These are phyloP conservation scores for Gymnoscelis rufifasciata DNA, from an alignment of 2,888 invertebrate genomes.

Conservation along the genomic window DNA sequence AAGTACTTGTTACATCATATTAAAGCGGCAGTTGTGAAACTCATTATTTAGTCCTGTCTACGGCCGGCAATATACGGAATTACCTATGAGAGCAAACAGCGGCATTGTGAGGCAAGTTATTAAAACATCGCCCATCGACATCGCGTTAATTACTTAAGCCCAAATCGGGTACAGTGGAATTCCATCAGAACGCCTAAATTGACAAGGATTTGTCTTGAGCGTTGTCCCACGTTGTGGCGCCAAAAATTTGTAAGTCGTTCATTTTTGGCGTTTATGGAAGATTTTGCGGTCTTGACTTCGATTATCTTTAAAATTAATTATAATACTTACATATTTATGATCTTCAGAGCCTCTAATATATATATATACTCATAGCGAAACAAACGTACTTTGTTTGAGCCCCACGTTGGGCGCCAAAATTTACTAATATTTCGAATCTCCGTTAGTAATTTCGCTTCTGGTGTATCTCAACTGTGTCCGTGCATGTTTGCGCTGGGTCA, in stretches of 20 bases:
- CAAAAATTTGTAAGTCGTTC: too few species aligned
- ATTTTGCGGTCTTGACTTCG: too few species aligned
- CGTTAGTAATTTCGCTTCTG: constrained; percentile 11
- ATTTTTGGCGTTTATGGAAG: too few species aligned
- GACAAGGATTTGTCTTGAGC: background rate
- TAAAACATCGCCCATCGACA: constrained; percentile 58
- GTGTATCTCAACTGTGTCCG: constrained; percentile 13
- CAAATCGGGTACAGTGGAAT: constrained; percentile 35
- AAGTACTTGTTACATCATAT: background rate
- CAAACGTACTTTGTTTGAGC: too few species aligned
- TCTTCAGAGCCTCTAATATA: too few species aligned
- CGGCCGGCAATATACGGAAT: constrained; percentile 20
- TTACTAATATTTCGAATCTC: background rate
- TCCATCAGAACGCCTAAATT: constrained; percentile 7
- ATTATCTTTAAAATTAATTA: too few species aligned
- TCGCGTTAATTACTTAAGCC: constrained; percentile 64
- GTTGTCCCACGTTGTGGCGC: too few species aligned
- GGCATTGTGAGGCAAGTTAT: constrained; percentile 50
- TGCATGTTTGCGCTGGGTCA: constrained; percentile 52
- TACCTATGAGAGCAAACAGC: constrained; percentile 44
- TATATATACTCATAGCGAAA: too few species aligned
- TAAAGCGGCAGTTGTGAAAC: constrained; percentile 14
- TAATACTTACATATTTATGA: too few species aligned
- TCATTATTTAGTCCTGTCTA: constrained; percentile 11
- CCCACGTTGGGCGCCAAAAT: background rate